phyloP scores from a whole-genome alignment of 2,888 invertebrate genomes.

The Psylliodes chrysocephalus region DNA sequence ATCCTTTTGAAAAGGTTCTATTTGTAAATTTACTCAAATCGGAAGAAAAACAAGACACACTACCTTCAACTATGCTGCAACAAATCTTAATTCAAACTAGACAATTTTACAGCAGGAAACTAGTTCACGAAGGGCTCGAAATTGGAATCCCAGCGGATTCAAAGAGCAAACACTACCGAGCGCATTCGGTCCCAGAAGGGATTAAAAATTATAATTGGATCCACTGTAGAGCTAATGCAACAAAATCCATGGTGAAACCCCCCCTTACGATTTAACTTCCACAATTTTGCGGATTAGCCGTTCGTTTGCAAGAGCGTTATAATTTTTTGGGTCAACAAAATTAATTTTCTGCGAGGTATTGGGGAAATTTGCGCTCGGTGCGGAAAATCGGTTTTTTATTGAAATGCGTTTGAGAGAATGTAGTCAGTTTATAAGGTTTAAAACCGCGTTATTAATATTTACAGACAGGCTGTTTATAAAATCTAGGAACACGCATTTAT shows the following conservation, averaged over 20 bases:
- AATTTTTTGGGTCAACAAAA: constrained; percentile 32
- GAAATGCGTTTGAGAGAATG: no score
- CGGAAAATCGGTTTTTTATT: no score
- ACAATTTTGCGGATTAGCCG: constrained; percentile 42
- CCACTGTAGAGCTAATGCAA: constrained; percentile 49
- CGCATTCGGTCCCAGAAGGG: constrained; percentile 58
- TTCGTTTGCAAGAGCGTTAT: constrained; percentile 24
- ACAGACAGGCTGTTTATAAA: no score
- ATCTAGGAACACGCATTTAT: no score
- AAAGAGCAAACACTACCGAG: constrained; percentile 57
- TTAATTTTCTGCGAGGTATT: constrained; percentile 21
- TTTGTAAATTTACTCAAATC: no score
- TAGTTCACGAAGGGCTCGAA: constrained; percentile 5
- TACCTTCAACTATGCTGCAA: neutral
- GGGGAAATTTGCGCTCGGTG: neutral
- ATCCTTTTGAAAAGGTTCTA: no score
- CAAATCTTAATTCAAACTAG: constrained; percentile 3
- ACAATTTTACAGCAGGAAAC: constrained; percentile 2
- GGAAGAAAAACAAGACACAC: no score
- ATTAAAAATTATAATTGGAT: constrained; percentile 66
- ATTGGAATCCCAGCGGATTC: constrained; percentile 3
- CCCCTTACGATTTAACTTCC: constrained; percentile 37
- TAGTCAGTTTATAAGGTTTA: no score
- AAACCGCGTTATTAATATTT: no score
- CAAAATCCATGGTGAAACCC: constrained; percentile 36